phyloP scores from a whole-genome alignment of 2,797 vertebrate genomes.

The Parotocinclus haroldoi region DNA sequence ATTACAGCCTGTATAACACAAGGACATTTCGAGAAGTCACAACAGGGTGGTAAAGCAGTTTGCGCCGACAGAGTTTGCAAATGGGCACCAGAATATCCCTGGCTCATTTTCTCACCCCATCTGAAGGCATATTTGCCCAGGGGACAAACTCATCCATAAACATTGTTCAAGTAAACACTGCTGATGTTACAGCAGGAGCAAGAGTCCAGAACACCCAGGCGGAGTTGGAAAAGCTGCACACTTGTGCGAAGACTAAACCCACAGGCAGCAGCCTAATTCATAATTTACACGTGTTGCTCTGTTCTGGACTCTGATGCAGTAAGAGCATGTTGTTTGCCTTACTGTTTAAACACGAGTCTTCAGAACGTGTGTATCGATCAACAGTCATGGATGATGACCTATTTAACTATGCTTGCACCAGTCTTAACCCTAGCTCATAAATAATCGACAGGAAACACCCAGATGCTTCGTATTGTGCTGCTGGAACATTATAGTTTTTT shows the following conservation, averaged over 20 bases:
- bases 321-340: too few species aligned
- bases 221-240: too few species aligned
- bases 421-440: constrained; percentile 16
- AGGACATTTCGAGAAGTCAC: too few species aligned
- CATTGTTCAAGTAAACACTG: constrained; percentile 43
- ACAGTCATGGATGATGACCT: background rate
- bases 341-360: background rate
- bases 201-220: too few species aligned
- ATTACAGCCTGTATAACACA: too few species aligned
- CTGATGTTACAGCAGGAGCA: constrained; percentile 31
- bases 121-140: background rate
- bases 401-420: constrained; percentile 2
- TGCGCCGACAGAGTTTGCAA: too few species aligned
- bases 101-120: constrained; percentile 1
- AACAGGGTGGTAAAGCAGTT: too few species aligned
- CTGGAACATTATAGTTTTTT: constrained; percentile 27
- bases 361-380: background rate
- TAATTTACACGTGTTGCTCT: too few species aligned
- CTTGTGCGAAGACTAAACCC: too few species aligned
- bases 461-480: constrained; percentile 23
- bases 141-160: constrained; percentile 34
- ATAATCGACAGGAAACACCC: constrained; percentile 23
- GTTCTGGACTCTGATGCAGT: too few species aligned
- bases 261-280: too few species aligned
- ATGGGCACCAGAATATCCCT: background rate